Evolutionary conservation across 2,888 invertebrate genomes (phyloP).

Genomic region (Byasa hedistus): DNA sequence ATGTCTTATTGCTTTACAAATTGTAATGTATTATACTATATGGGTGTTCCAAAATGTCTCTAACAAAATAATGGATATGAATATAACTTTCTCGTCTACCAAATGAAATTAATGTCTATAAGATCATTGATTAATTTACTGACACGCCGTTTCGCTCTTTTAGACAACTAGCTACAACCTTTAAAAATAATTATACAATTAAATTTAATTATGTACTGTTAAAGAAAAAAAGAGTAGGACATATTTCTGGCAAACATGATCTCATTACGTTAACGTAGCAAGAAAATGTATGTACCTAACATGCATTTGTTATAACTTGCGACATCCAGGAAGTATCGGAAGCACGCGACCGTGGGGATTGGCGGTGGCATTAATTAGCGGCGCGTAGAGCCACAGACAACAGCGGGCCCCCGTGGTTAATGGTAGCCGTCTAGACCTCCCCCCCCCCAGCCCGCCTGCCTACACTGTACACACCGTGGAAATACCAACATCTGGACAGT

Average conservation of each 20-base stretch:
- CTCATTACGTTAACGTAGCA: background rate
- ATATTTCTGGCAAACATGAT: too few species aligned
- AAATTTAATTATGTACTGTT: too few species aligned
- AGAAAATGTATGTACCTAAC: background rate
- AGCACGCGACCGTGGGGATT: slow-evolving; percentile 36
- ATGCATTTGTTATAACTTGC: slow-evolving; percentile 1
- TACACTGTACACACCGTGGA: slow-evolving; percentile 33
- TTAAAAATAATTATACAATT: too few species aligned
- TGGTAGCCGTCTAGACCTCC: slow-evolving; percentile 57
- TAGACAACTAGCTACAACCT: background rate
- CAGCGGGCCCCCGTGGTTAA: slow-evolving; percentile 34
- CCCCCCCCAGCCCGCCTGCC: slow-evolving; percentile 39
- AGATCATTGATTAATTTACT: too few species aligned
- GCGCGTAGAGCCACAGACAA: slow-evolving; percentile 41
- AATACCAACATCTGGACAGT: slow-evolving; percentile 26
- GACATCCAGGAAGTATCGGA: slow-evolving; percentile 20
- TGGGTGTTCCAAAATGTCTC: background rate
- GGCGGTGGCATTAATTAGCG: slow-evolving; percentile 46
- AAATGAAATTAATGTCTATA: background rate
- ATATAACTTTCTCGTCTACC: background rate
- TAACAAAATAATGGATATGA: background rate
- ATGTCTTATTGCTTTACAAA: background rate
- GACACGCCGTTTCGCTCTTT: background rate
- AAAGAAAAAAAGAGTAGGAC: too few species aligned
- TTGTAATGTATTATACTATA: background rate